These are phyloP conservation scores for Crocuta crocuta DNA, from an alignment of 2,113 vertebrate species.

Conservation along the genomic window DNA sequence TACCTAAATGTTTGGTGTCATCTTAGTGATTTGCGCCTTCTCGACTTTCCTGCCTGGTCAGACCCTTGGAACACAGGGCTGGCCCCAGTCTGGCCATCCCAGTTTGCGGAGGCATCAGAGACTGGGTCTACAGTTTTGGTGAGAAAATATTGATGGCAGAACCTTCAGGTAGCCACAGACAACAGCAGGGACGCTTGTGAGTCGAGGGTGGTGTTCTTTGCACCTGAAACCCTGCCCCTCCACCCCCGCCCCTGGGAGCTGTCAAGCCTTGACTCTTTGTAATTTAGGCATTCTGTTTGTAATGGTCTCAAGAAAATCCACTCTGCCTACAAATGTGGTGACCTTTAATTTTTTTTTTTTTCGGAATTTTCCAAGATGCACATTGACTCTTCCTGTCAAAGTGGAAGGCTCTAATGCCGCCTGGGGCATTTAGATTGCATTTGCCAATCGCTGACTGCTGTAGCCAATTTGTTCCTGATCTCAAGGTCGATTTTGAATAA, in stretches of 20 bases:
- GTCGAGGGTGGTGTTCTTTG: background rate
- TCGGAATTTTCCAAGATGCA: conserved; percentile 71
- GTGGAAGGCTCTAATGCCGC: conserved; percentile 1
- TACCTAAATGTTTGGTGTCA: background rate
- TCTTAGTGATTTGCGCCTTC: too few relatives aligned
- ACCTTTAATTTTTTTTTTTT: conserved; percentile 78
- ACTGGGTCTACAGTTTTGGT: background rate
- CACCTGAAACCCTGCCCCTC: background rate
- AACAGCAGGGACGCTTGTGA: background rate
- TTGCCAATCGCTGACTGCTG: conserved; percentile 48
- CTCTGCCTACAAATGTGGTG: conserved; percentile 74
- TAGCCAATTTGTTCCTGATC: conserved; percentile 72
- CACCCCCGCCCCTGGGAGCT: fast-evolving
- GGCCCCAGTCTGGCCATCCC: background rate
- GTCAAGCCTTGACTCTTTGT: conserved; percentile 38
- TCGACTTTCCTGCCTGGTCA: background rate
- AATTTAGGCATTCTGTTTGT: conserved; percentile 46
- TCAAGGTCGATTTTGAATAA: conserved; percentile 77
- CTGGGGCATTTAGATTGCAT: conserved; percentile 67
- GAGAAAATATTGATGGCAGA: background rate
- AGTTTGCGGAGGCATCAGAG: background rate
- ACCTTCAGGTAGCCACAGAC: background rate
- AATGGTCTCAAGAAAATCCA: conserved; percentile 68
- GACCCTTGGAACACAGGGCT: background rate
- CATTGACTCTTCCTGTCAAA: conserved; percentile 65